Conservation (phyloP, 2,888 invertebrate genomes). For the Plutella xylostella region DNA sequence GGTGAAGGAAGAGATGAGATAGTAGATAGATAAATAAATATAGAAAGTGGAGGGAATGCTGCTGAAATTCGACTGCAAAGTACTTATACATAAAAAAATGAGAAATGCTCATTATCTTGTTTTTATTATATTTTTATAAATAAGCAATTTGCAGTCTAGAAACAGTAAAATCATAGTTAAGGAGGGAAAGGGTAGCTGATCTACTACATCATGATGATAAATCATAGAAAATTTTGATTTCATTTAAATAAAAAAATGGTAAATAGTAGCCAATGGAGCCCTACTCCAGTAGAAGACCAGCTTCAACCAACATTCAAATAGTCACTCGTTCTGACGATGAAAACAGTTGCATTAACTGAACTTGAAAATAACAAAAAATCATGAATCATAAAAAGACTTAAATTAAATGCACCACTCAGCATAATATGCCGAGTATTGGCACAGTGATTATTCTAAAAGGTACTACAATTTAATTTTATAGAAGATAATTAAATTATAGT, state of each 20-base stretch:
- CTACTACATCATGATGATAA: constrained; percentile 29
- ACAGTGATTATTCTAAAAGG: constrained; percentile 22
- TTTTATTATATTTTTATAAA: too few relatives aligned
- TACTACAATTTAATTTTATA: constrained; percentile 24
- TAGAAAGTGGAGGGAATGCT: too few relatives aligned
- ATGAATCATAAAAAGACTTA: constrained; percentile 29
- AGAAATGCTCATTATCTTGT: too few relatives aligned
- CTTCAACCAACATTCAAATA: constrained; percentile 64
- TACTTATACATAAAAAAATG: too few relatives aligned
- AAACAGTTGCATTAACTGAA: constrained; percentile 25
- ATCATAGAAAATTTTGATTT: constrained; percentile 23
- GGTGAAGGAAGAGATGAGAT: too few relatives aligned
- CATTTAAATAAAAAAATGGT: constrained; percentile 2
- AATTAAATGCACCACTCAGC: constrained; percentile 14
- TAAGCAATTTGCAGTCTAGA: too few relatives aligned
- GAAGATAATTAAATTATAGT: constrained; percentile 35
- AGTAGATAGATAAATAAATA: too few relatives aligned
- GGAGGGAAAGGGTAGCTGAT: too few relatives aligned
- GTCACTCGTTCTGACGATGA: constrained; percentile 51
- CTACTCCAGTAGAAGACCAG: constrained; percentile 42
- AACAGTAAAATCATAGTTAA: too few relatives aligned
- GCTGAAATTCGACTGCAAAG: too few relatives aligned
- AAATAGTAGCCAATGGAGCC: not conserved
- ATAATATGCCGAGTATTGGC: constrained; percentile 12
- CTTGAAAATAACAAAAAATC: constrained; percentile 30